These are phyloP conservation scores for Sinhomidia bicolor DNA, from an alignment of 2,888 invertebrate genomes.

Conservation along the genomic window DNA sequence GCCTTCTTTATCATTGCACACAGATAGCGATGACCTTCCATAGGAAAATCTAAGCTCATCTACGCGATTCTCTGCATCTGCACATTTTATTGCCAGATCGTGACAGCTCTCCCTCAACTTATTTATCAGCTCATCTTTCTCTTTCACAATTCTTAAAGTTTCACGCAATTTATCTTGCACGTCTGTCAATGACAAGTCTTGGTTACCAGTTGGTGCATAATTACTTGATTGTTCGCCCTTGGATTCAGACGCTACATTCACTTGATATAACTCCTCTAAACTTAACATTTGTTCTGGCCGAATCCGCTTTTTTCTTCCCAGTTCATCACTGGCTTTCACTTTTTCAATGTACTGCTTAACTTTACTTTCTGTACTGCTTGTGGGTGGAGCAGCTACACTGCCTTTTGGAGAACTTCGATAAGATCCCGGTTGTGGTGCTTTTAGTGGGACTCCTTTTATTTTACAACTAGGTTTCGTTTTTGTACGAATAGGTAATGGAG, in stretches of 20 bases:
- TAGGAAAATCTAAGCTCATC: slow-evolving; percentile 76
- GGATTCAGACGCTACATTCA: slow-evolving; percentile 1
- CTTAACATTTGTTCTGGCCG: slow-evolving; percentile 73
- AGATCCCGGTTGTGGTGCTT: background rate
- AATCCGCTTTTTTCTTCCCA: slow-evolving; percentile 60
- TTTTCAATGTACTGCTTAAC: slow-evolving; percentile 76
- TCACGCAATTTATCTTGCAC: slow-evolving; percentile 69
- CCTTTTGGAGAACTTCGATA: background rate
- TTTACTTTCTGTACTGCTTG: slow-evolving; percentile 71
- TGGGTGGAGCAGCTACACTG: background rate
- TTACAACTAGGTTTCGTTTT: slow-evolving; percentile 35
- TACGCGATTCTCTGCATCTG: slow-evolving; percentile 78
- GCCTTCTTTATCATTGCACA: background rate
- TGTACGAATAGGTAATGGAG: slow-evolving; percentile 67
- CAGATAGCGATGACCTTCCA: slow-evolving; percentile 47
- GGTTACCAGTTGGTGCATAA: background rate
- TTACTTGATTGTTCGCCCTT: background rate
- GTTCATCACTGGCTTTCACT: slow-evolving; percentile 74
- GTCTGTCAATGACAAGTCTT: slow-evolving; percentile 22
- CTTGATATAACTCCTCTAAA: slow-evolving; percentile 77
- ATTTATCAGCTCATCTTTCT: slow-evolving; percentile 77
- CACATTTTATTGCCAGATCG: slow-evolving; percentile 77
- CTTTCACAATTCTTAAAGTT: slow-evolving; percentile 75
- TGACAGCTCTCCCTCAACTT: slow-evolving; percentile 76
- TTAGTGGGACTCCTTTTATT: slow-evolving; percentile 38